phyloP scores from a whole-genome alignment of 2,797 vertebrate species.

The Lophius americanus region DNA sequence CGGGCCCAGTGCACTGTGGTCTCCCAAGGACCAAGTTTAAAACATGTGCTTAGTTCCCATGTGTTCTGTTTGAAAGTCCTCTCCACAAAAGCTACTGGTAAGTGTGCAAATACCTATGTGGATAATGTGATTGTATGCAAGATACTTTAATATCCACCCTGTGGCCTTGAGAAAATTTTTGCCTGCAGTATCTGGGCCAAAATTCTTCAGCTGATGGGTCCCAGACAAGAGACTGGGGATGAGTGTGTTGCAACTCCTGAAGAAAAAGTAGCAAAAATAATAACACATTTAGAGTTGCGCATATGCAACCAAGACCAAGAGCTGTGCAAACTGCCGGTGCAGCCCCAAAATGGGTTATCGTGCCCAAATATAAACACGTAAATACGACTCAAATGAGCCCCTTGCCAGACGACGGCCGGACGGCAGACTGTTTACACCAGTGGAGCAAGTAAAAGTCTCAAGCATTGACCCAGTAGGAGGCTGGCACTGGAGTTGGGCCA shows the following conservation, averaged over 20 bases:
- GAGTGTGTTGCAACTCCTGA: constrained; percentile 45
- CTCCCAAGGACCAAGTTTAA: constrained; percentile 10
- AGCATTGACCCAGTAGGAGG: constrained; percentile 50
- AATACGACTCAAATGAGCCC: constrained; percentile 54
- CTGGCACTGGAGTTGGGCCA: constrained; percentile 59
- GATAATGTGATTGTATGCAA: constrained; percentile 32
- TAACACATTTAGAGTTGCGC: constrained; percentile 19
- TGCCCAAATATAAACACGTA: constrained; percentile 58
- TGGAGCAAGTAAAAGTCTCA: constrained; percentile 43
- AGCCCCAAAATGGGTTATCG: constrained; percentile 16
- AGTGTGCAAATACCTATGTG: constrained; percentile 32
- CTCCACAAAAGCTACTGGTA: constrained; percentile 17
- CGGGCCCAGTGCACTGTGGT: constrained; percentile 21
- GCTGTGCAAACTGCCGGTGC: constrained; percentile 35
- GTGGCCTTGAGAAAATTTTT: constrained; percentile 46
- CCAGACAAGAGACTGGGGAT: constrained; percentile 52
- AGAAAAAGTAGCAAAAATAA: constrained; percentile 49
- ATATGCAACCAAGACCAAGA: constrained; percentile 17
- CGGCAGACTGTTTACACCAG: constrained; percentile 73
- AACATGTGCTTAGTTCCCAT: constrained; percentile 20
- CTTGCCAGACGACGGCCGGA: constrained; percentile 50
- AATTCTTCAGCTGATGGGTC: constrained; percentile 55
- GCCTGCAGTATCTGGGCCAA: constrained; percentile 35
- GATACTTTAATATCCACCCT: constrained; percentile 36
- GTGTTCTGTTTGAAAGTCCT: constrained; percentile 29